A percentile compares a stretch with the other conserved stretches of the same genome.
phyloP scores from a whole-genome alignment of 2,113 vertebrate species.

The Gallinago jamesoni region DNA sequence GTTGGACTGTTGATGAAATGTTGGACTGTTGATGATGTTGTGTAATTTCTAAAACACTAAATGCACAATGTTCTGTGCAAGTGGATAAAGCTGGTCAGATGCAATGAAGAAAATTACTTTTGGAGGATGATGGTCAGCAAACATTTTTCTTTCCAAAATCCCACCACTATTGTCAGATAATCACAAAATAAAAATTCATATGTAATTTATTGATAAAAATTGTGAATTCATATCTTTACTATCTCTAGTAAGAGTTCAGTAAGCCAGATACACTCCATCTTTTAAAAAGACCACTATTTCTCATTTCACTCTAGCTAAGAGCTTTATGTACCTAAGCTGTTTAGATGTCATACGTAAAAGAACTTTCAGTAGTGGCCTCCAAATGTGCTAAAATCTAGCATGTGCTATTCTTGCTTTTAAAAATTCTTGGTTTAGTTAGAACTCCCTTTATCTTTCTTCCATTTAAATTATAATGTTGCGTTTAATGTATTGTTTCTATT shows the following conservation, averaged over 20 bases:
- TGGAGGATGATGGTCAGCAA: not conserved
- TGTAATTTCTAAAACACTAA: conserved; percentile 4
- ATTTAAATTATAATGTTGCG: not conserved
- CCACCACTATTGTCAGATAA: not conserved
- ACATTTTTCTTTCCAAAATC: not conserved
- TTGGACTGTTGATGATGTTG: not conserved
- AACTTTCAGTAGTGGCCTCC: not conserved
- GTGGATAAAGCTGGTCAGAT: not conserved
- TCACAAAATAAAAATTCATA: not conserved
- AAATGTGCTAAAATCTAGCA: not conserved
- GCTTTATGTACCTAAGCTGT: not conserved
- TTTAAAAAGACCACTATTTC: not conserved
- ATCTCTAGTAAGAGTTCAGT: not conserved
- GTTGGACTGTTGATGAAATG: not conserved
- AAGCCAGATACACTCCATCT: not conserved
- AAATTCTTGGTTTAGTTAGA: not conserved
- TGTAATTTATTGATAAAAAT: conserved; percentile 8
- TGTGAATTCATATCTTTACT: conserved; percentile 14
- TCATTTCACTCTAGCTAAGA: not conserved
- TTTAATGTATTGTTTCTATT: not conserved
- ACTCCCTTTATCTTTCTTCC: not conserved
- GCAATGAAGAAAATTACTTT: not conserved
- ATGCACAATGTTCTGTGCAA: not conserved
- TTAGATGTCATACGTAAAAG: not conserved
- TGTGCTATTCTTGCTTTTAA: not conserved